phyloP scores from a whole-genome alignment of 2,797 vertebrate genomes.

The Serranus cabrilla region DNA sequence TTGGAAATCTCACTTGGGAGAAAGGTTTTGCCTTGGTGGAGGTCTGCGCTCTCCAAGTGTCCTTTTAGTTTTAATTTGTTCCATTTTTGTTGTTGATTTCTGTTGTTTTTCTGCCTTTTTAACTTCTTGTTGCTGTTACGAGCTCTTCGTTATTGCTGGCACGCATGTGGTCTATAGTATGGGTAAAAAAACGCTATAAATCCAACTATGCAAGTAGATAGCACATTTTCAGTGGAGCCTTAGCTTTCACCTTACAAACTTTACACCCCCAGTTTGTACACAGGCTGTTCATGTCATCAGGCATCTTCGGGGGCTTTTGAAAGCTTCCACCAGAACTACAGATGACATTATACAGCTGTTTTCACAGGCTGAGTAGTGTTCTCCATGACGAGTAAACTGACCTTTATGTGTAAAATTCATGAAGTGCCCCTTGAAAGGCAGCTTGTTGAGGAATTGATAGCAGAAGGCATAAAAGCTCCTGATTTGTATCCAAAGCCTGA shows the following conservation, averaged over 20 bases:
- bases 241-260: not conserved
- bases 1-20: too few relatives aligned
- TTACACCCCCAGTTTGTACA: not conserved
- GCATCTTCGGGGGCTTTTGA: not conserved
- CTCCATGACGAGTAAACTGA: conserved; percentile 30
- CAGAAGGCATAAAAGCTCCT: conserved; percentile 8
- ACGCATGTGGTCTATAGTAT: not conserved
- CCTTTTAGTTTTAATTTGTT: too few relatives aligned
- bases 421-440: conserved; percentile 20
- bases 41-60: too few relatives aligned
- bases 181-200: not conserved
- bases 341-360: conserved; percentile 30
- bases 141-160: not conserved
- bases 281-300: not conserved
- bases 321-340: conserved; percentile 1
- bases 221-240: not conserved
- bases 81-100: too few relatives aligned
- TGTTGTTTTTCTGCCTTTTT: too few relatives aligned
- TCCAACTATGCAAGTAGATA: not conserved
- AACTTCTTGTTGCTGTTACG: too few relatives aligned
- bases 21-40: too few relatives aligned
- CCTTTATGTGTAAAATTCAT: conserved; percentile 32
- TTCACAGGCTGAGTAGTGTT: conserved; percentile 6
- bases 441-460: conserved; percentile 13
- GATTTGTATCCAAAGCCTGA: conserved; percentile 38